These are phyloP conservation scores for Sacculina carcini DNA, from an alignment of 2,888 invertebrate species.

Conservation along the genomic window DNA sequence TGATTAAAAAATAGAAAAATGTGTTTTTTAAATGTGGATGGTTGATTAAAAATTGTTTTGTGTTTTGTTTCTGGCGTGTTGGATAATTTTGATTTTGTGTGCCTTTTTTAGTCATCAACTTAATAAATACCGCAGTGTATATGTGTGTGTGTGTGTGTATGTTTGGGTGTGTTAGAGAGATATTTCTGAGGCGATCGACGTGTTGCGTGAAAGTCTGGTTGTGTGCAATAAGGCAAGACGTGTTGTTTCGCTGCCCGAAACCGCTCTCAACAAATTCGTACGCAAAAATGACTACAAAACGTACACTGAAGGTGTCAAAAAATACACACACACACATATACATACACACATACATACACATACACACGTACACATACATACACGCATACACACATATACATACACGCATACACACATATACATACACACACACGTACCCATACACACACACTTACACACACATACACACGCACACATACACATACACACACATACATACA, in stretches of 20 bases:
- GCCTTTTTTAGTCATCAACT: too few species aligned
- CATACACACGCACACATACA: constrained; percentile 1
- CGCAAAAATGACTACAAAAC: constrained; percentile 45
- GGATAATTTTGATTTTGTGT: too few species aligned
- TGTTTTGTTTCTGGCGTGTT: too few species aligned
- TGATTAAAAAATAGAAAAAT: constrained; percentile 4
- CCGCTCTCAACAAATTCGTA: constrained; percentile 50
- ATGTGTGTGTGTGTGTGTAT: constrained; percentile 5
- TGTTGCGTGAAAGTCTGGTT: constrained; percentile 46
- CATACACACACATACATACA: background rate
- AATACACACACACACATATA: background rate
- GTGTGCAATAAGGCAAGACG: constrained; percentile 45
- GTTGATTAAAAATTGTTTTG: too few species aligned
- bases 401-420: constrained; percentile 5
- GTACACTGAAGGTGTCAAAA: constrained; percentile 33
- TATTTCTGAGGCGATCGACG: constrained; percentile 41
- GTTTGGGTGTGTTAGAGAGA: constrained; percentile 23
- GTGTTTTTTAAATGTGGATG: background rate
- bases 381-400: background rate
- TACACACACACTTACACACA: background rate
- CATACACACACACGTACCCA: constrained; percentile 1
- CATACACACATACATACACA: constrained; percentile 6
- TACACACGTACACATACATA: background rate
- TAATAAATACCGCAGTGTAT: background rate
- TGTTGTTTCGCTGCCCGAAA: constrained; percentile 43